A percentile compares a stretch with the other conserved stretches of the same genome.
phyloP scores from a whole-genome alignment of 2,888 invertebrate species.

The Neocrepidodera transversa region DNA sequence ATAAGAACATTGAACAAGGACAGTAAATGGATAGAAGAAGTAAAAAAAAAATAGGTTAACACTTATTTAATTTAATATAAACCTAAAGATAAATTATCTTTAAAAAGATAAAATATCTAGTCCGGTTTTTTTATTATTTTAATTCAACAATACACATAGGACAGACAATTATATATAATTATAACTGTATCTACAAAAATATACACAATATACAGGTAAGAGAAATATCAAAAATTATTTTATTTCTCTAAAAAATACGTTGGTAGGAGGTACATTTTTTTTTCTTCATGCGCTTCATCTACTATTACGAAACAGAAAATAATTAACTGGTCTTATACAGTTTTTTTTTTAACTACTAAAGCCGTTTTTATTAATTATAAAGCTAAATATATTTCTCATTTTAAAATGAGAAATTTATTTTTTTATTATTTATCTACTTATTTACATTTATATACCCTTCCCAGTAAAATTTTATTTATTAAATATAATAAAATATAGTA shows the following conservation, averaged over 20 bases:
- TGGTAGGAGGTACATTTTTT: conserved; percentile 23
- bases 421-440: too few relatives aligned
- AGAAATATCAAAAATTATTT: conserved; percentile 53
- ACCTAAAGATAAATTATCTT: neutral
- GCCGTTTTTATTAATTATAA: conserved; percentile 1
- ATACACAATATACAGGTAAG: conserved; percentile 55
- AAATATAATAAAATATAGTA: too few relatives aligned
- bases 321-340: conserved; percentile 36
- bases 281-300: too few relatives aligned
- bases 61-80: neutral
- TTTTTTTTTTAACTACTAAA: conserved; percentile 28
- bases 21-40: conserved; percentile 19
- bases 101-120: too few relatives aligned
- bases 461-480: too few relatives aligned
- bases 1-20: conserved; percentile 23
- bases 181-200: conserved; percentile 47
- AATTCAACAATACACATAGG: conserved; percentile 39
- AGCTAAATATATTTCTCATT: too few relatives aligned
- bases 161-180: conserved; percentile 42
- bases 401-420: too few relatives aligned
- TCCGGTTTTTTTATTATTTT: too few relatives aligned
- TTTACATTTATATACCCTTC: too few relatives aligned
- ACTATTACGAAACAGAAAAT: conserved; percentile 33
- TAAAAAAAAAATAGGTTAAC: conserved; percentile 14
- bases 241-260: conserved; percentile 47